phyloP scores from a whole-genome alignment of 2,797 vertebrate species.

The Coregonus suidteri region DNA sequence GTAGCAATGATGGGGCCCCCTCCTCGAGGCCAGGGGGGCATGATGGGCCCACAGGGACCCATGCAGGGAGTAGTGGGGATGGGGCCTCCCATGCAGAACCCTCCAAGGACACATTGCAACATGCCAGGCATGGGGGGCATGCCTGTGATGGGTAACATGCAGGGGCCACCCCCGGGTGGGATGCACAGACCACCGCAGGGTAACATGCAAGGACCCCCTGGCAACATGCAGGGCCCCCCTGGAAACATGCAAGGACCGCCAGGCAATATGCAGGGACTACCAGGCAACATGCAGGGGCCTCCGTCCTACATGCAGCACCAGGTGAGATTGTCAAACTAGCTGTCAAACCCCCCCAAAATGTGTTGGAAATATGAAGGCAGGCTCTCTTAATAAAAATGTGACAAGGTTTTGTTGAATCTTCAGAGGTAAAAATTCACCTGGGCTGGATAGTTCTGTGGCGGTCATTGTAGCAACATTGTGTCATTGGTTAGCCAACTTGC shows the following conservation, averaged over 20 bases:
- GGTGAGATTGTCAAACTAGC: constrained; percentile 69
- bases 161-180: constrained; percentile 81
- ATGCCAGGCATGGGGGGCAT: constrained; percentile 75
- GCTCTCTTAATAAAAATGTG: too few relatives aligned
- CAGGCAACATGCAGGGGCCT: constrained; percentile 70
- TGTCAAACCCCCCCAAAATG: too few relatives aligned
- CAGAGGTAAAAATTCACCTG: too few relatives aligned
- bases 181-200: constrained; percentile 82
- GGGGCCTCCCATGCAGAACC: constrained; percentile 82
- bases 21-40: constrained; percentile 88
- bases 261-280: constrained; percentile 66
- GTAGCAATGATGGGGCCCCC: constrained; percentile 89
- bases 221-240: constrained; percentile 48
- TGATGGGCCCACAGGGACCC: constrained; percentile 85
- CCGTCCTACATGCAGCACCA: constrained; percentile 87
- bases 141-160: constrained; percentile 82
- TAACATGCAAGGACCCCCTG: constrained; percentile 73
- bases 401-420: too few relatives aligned
- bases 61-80: constrained; percentile 83
- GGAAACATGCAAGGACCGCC: constrained; percentile 71
- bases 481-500: too few relatives aligned
- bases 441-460: too few relatives aligned
- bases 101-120: constrained; percentile 79
- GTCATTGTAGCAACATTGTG: too few relatives aligned
- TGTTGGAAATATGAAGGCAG: too few relatives aligned